These are phyloP conservation scores for Asbolus verrucosus DNA, from an alignment of 1,140 invertebrate species.

Conservation along the genomic window DNA sequence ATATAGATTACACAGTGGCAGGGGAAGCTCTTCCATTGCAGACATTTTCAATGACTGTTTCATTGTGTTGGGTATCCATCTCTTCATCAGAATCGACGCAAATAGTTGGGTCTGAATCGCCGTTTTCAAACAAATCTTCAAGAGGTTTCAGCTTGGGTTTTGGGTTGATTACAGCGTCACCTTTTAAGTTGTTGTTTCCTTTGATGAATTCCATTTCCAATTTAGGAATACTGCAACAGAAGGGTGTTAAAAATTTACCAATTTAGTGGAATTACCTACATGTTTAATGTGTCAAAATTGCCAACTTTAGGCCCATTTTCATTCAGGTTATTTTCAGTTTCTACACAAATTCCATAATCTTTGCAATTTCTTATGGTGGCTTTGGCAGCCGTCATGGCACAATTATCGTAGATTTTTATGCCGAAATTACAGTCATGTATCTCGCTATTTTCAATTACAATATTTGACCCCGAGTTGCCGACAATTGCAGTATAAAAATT, in stretches of 20 bases:
- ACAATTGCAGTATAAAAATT: constrained; percentile 64
- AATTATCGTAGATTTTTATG: constrained; percentile 61
- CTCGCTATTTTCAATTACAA: constrained; percentile 53
- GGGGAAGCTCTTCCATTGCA: constrained; percentile 28
- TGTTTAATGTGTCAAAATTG: constrained; percentile 57
- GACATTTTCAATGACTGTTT: constrained; percentile 42
- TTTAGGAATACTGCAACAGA: constrained; percentile 50
- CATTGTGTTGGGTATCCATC: constrained; percentile 38
- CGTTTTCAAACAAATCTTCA: constrained; percentile 57
- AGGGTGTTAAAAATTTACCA: not conserved
- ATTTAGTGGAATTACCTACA: no score
- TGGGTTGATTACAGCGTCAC: constrained; percentile 55
- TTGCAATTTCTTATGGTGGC: constrained; percentile 56
- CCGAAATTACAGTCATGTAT: constrained; percentile 57
- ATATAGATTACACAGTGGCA: constrained; percentile 28
- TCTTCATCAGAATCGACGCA: constrained; percentile 52
- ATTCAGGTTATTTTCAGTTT: constrained; percentile 52
- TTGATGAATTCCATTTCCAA: constrained; percentile 50
- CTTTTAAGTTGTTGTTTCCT: constrained; percentile 57
- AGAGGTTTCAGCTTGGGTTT: constrained; percentile 54
- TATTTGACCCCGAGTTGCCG: constrained; percentile 58
- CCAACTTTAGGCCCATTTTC: constrained; percentile 45
- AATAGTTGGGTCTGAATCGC: constrained; percentile 54
- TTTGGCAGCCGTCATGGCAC: constrained; percentile 51
- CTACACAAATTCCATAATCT: constrained; percentile 60